A percentile compares a stretch with the other conserved stretches of the same genome.
Conservation (phyloP, 2,113 vertebrate genomes). For the Sakesphorus luctuosus region DNA sequence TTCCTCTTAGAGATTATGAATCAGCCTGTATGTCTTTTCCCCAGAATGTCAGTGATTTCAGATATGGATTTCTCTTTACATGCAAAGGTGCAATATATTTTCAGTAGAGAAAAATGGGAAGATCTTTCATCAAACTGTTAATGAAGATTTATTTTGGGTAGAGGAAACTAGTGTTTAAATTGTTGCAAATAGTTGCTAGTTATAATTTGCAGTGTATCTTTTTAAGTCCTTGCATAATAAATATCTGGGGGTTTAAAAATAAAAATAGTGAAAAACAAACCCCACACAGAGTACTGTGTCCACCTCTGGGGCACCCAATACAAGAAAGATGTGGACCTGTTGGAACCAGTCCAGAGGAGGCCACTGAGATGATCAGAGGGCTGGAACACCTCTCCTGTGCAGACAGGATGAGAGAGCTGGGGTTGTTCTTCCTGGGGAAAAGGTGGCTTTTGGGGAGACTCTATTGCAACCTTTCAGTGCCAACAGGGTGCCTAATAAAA, state of each 20-base stretch:
- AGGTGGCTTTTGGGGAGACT: neutral
- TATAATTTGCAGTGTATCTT: neutral
- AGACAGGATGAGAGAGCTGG: neutral
- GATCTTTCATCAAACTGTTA: neutral
- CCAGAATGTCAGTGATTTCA: neutral
- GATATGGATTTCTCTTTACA: neutral
- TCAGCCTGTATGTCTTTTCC: neutral
- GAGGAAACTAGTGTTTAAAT: neutral
- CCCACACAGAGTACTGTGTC: too few species aligned
- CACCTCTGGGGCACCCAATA: neutral
- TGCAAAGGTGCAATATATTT: neutral
- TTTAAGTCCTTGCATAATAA: neutral
- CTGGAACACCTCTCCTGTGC: neutral
- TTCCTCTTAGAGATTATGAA: constrained; percentile 82
- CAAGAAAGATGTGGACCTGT: neutral
- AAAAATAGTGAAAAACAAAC: neutral
- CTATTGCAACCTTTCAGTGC: neutral
- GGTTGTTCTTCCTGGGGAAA: neutral
- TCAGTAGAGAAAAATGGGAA: neutral
- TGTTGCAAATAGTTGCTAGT: neutral
- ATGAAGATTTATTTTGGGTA: neutral
- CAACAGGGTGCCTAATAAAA: neutral
- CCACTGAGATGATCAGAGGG: neutral
- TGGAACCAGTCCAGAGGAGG: neutral
- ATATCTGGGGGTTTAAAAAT: neutral